phyloP scores from a whole-genome alignment of 2,888 invertebrate species.

The Pristionchus arcanus region DNA sequence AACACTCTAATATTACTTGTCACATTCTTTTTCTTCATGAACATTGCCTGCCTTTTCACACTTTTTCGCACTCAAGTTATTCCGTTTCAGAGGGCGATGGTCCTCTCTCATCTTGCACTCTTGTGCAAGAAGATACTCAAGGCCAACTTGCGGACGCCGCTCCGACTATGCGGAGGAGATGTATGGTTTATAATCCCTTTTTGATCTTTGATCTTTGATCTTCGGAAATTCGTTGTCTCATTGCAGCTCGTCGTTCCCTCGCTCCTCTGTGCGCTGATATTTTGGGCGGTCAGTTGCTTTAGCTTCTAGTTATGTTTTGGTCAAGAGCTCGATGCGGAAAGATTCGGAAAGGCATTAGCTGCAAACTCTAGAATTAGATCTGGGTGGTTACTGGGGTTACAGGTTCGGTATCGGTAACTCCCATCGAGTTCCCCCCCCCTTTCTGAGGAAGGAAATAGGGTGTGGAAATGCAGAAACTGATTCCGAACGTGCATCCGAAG shows the following conservation, averaged over 20 bases:
- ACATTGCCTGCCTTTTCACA: background rate
- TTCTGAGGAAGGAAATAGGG: too few species aligned
- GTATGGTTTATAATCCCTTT: background rate
- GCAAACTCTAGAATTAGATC: too few species aligned
- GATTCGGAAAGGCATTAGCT: too few species aligned
- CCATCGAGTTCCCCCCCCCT: too few species aligned
- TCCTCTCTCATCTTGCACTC: slow-evolving; percentile 1
- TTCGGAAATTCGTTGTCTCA: background rate
- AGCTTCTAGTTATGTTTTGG: too few species aligned
- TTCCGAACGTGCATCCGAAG: too few species aligned
- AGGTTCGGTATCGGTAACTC: too few species aligned
- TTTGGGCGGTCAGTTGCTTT: background rate
- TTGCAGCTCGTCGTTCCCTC: background rate
- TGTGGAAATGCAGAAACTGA: too few species aligned
- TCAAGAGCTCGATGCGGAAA: too few species aligned
- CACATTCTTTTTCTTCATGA: background rate
- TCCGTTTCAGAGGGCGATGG: background rate
- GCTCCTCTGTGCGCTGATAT: background rate
- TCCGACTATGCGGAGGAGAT: background rate
- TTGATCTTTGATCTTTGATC: too few species aligned
- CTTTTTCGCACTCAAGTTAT: background rate
- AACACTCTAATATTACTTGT: too few species aligned
- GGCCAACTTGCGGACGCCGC: background rate
- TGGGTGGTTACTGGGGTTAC: too few species aligned
- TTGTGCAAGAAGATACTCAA: background rate